Conservation (phyloP, 2,113 vertebrate species). For the Cariama cristata region DNA sequence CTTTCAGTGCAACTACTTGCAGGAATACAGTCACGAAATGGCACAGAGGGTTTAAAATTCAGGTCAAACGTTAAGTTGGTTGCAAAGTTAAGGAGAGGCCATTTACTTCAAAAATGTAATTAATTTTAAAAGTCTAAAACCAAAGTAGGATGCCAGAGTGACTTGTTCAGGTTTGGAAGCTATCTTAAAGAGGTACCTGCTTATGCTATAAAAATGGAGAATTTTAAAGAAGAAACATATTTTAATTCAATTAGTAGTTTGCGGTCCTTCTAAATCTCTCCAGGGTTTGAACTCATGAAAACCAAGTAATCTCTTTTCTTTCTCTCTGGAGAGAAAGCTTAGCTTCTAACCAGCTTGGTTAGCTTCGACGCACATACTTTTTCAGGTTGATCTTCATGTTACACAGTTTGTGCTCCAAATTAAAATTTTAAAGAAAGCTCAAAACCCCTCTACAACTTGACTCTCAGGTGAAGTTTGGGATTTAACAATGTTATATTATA, state of each 20-base stretch:
- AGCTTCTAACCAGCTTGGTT: neutral
- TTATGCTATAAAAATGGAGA: neutral
- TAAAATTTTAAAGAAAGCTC: neutral
- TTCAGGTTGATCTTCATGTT: neutral
- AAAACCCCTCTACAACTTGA: neutral
- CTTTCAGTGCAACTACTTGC: neutral
- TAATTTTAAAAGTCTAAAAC: neutral
- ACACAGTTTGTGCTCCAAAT: neutral
- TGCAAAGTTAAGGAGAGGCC: neutral
- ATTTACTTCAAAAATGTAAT: neutral
- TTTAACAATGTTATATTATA: neutral
- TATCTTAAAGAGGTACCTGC: neutral
- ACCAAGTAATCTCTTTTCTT: neutral
- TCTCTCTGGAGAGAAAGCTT: neutral
- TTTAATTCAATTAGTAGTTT: neutral
- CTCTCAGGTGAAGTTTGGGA: neutral
- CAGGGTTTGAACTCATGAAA: neutral
- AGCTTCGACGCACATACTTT: neutral
- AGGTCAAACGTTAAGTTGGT: neutral
- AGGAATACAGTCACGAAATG: neutral
- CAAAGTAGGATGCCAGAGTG: neutral
- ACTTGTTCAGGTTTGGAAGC: neutral
- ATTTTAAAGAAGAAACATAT: neutral
- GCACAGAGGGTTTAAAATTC: neutral
- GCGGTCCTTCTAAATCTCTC: neutral